A percentile compares a stretch with the other conserved stretches of the same genome.
phyloP scores from a whole-genome alignment of 2,113 vertebrate species.

The Eira barbara region DNA sequence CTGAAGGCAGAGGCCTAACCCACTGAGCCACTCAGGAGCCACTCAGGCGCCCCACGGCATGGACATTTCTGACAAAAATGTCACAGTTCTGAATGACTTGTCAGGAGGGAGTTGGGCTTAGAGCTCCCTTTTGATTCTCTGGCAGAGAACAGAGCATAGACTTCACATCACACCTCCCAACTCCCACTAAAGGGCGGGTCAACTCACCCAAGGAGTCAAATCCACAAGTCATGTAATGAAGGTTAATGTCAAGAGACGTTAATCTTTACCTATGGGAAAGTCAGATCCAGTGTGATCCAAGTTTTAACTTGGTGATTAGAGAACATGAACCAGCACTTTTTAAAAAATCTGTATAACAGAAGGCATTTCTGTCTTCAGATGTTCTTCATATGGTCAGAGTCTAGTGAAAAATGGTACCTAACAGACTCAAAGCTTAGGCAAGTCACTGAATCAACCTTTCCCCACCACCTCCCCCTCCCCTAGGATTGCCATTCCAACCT shows the following conservation, averaged over 20 bases:
- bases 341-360: neutral
- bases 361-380: neutral
- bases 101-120: neutral
- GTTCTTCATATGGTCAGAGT: neutral
- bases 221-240: neutral
- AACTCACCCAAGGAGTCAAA: neutral
- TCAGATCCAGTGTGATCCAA: neutral
- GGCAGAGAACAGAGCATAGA: neutral
- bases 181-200: neutral
- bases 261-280: neutral
- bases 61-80: neutral
- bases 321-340: neutral
- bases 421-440: neutral
- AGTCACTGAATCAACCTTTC: neutral
- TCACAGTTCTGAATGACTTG: neutral
- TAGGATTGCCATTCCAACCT: neutral
- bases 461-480: neutral
- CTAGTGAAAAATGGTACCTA: neutral
- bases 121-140: neutral
- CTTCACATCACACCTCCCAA: neutral
- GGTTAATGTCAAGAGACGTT: neutral
- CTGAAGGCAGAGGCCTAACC: too few relatives aligned
- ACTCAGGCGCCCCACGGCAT: neutral
- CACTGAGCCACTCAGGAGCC: too few relatives aligned
- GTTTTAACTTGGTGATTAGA: neutral